A percentile compares a stretch with the other conserved stretches of the same genome.
Conservation (phyloP, 2,797 vertebrate species). For the Graptemys geographica region DNA sequence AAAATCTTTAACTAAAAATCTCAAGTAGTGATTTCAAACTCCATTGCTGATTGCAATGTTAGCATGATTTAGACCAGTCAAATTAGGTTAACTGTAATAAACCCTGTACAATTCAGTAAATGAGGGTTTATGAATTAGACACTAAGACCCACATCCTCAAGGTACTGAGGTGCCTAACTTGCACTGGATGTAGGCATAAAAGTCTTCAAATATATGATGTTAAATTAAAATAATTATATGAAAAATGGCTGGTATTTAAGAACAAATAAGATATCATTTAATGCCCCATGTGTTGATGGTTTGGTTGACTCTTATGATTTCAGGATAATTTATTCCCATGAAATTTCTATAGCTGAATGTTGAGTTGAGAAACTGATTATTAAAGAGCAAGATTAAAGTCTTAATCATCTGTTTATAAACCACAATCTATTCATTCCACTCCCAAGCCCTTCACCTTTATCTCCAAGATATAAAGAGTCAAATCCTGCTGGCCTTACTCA, state of each 20-base stretch:
- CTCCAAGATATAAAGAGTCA: background rate
- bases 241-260: background rate
- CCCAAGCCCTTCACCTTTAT: background rate
- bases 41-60: constrained; percentile 23
- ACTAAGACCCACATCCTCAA: background rate
- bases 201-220: background rate
- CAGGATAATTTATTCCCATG: background rate
- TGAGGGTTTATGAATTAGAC: constrained; percentile 42
- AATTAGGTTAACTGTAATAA: constrained; percentile 3
- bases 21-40: constrained; percentile 34
- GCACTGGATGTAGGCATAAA: background rate
- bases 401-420: background rate
- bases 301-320: constrained; percentile 3
- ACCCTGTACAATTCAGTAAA: constrained; percentile 34
- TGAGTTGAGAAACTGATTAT: background rate
- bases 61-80: constrained; percentile 22
- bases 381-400: background rate
- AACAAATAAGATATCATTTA: background rate
- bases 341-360: background rate
- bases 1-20: constrained; percentile 39
- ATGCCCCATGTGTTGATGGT: background rate
- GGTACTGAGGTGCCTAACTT: background rate
- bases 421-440: background rate
- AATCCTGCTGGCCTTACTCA: background rate
- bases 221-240: background rate